Base-by-base conservation (phyloP, 2,888 invertebrate genomes). In the Neoscelio sp. region DNA sequence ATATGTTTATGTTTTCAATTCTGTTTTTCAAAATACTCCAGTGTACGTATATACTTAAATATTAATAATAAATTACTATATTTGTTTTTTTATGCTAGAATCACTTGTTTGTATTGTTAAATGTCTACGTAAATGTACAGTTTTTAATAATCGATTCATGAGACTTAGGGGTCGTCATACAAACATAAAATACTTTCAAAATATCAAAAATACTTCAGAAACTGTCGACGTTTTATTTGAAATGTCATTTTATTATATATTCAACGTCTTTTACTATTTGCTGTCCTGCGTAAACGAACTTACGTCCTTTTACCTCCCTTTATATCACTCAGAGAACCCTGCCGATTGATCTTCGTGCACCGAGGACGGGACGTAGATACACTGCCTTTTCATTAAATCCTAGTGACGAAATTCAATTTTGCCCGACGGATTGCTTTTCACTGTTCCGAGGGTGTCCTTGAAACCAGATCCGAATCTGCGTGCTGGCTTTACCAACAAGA, bases 391-490 rank as follows among this genome's bases (percentile, higher is more conserved):
- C 78, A 80, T 78, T 80, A 77, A 80, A 80, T 75, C 67, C 80
- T 67, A 62, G 77, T 75, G 85, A 84, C 83, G 86, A 87, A 86
- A 89, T 88, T 87, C 87, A 88, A 89, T 89, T 89, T 88, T 87
- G 82, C 85, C 83, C 84, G 84, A 81, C 82, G 87, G 84, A 88
- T 88, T 88, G 89, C 87, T 87, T 89, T 89, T 86, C 87, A 85
- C 83, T 87, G 87, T 89, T 85, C 81, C 85, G 80, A 84, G 83
- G 78, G 60, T 56, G 62, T 70, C 71, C 76, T 67, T 68, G 88
- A 89, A 88, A 89, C 88, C 84, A 86, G 87, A 89, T 88, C 85
- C 84, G 84, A 85, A 88, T 88, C 87, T 84, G 80, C 84, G 85
- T 86, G 85, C 82, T 86, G 82, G 84, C 83, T 81, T 75, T 78